A percentile compares a stretch with the other conserved stretches of the same genome.
phyloP scores from a whole-genome alignment of 2,888 invertebrate species.

The Exephanes ischioxanthus region DNA sequence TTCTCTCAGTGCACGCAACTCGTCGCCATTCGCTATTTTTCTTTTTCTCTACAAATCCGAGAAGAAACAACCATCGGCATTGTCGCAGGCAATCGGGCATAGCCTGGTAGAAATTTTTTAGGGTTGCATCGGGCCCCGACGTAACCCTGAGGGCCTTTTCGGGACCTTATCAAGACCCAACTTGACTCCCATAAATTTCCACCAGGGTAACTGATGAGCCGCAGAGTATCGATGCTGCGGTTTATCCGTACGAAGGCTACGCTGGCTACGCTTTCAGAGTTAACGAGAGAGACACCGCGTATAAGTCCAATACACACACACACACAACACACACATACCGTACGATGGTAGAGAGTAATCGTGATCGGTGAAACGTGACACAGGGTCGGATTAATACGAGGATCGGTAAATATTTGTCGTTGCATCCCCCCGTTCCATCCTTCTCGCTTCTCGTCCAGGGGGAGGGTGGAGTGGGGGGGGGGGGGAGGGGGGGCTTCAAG shows the following conservation, averaged over 20 bases:
- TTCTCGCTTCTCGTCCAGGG: conserved; percentile 58
- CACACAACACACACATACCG: not conserved
- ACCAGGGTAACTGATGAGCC: conserved; percentile 23
- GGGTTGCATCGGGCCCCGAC: no score
- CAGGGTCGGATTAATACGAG: conserved; percentile 66
- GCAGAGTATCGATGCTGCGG: conserved; percentile 58
- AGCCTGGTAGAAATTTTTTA: no score
- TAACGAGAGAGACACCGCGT: conserved; percentile 64
- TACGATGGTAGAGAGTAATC: conserved; percentile 46
- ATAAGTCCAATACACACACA: conserved; percentile 2
- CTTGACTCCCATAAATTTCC: no score
- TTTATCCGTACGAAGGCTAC: conserved; percentile 35
- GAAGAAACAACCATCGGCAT: conserved; percentile 52
- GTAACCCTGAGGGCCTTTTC: no score
- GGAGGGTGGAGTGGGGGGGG: not conserved
- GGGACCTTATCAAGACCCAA: no score
- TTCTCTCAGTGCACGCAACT: no score
- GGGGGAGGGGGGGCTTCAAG: conserved; percentile 43
- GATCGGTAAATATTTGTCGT: conserved; percentile 69
- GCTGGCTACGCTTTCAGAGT: conserved; percentile 32
- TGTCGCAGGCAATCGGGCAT: conserved; percentile 46
- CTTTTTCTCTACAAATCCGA: conserved; percentile 13
- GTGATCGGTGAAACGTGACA: conserved; percentile 68
- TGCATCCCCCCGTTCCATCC: conserved; percentile 51
- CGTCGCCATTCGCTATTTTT: not conserved